Evolutionary conservation across 2,113 vertebrate species (phyloP), one percentile per base, ranked within the genome.

Genomic region (Pica pica): DNA sequence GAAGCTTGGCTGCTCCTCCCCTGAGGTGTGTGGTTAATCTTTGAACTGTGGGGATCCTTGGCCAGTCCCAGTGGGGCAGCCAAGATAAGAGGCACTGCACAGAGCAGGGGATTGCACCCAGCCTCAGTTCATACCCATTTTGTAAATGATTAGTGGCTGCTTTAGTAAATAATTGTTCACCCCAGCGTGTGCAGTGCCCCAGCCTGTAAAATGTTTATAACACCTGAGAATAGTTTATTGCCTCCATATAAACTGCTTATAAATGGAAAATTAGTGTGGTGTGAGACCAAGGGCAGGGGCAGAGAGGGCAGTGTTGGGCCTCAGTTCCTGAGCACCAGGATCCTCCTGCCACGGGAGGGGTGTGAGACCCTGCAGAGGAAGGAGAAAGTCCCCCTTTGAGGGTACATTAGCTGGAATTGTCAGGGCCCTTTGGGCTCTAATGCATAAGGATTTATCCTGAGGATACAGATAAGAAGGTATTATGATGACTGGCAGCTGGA

Each of bases 161-260:
- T 90, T 53, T 61, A 78, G 94, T 80, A 81, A 91, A 91, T 94
- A 84, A 84, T 91, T 78, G 60, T 89, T 89, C 93, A 87, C 87
- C 77, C 47, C 74, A 27, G 60, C 1, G 7, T 91, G 77, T 59
- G 35, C 47, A 78, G 78, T 59, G 49, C 44, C 83, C 65, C 10
- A 28, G 75, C 82, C 87, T 78, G 53, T 63, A 87, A 91, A 84
- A 75, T 50, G 77, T 91, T 94, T 93, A 52, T 91, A 87, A 91
- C 35, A 42, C 73, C 87, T 78, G 46, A 59, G 87, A 87, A 52
- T 52, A 67, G 64, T 89, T 97, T 79, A 96, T 94, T 94, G 60
- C 76, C 60, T 92, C 79, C 76, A 9, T 61, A 80, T 85, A 88
- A 94, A 73, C 49, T 55, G 85, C 71, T 87, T 81, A 57, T 69